Evolutionary conservation across 2,888 invertebrate species (phyloP).

Genomic region (Meta bourneti): DNA sequence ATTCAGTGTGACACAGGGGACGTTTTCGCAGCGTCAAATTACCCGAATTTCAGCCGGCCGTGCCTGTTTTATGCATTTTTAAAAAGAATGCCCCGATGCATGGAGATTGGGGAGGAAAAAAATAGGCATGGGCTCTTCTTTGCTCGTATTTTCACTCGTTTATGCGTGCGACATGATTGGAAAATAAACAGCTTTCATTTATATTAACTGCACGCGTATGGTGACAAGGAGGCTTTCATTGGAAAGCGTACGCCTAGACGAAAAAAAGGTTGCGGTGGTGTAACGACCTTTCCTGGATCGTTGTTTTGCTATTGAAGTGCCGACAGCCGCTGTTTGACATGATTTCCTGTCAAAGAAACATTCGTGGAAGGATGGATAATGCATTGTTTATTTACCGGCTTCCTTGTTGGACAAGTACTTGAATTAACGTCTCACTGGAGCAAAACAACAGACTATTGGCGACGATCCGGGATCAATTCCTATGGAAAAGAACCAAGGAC

Average conservation of each 20-base stretch:
- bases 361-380: neutral
- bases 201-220: neutral
- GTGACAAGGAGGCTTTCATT: conserved; percentile 27
- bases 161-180: conserved; percentile 12
- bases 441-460: no score
- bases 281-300: no score
- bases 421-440: no score
- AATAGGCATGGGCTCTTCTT: neutral
- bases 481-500: no score
- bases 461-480: no score
- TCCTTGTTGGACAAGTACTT: no score
- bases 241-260: neutral
- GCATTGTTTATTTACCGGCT: no score
- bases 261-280: no score
- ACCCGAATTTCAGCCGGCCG: conserved; percentile 22
- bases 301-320: no score
- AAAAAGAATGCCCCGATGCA: neutral
- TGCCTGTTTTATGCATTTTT: conserved; percentile 15
- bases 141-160: neutral
- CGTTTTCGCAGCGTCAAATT: conserved; percentile 15
- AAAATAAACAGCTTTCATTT: conserved; percentile 36
- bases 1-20: conserved; percentile 11
- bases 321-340: no score
- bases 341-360: neutral
- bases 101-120: neutral